These are phyloP conservation scores for Eclectus roratus DNA, from an alignment of 2,113 vertebrate genomes.

Conservation along the genomic window DNA sequence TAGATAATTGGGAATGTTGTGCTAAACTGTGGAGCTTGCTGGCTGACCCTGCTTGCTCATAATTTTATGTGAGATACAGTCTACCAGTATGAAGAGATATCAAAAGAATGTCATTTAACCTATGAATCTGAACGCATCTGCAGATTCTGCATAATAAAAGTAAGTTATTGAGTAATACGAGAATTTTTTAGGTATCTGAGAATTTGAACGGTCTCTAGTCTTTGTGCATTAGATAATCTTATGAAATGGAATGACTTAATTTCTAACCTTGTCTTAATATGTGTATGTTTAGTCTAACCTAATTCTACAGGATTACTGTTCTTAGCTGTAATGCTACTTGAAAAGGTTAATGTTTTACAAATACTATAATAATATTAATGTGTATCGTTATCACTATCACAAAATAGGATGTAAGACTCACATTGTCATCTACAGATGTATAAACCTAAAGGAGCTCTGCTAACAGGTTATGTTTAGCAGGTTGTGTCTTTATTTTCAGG, in stretches of 20 bases:
- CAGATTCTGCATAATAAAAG: background rate
- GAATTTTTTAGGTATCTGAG: background rate
- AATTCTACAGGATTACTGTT: background rate
- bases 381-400: background rate
- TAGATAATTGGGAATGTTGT: slow-evolving; percentile 23
- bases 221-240: background rate
- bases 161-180: background rate
- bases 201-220: background rate
- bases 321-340: background rate
- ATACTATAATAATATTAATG: background rate
- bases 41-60: background rate
- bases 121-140: background rate
- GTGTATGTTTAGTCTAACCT: background rate
- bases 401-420: background rate
- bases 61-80: background rate
- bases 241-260: background rate
- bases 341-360: background rate
- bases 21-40: background rate
- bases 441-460: background rate
- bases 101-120: background rate
- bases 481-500: background rate
- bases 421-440: background rate
- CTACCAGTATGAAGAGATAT: background rate
- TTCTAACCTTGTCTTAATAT: background rate
- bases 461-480: background rate